Evolutionary conservation across 1,140 invertebrate genomes (phyloP).

Genomic region (Octopus bimaculoides): DNA sequence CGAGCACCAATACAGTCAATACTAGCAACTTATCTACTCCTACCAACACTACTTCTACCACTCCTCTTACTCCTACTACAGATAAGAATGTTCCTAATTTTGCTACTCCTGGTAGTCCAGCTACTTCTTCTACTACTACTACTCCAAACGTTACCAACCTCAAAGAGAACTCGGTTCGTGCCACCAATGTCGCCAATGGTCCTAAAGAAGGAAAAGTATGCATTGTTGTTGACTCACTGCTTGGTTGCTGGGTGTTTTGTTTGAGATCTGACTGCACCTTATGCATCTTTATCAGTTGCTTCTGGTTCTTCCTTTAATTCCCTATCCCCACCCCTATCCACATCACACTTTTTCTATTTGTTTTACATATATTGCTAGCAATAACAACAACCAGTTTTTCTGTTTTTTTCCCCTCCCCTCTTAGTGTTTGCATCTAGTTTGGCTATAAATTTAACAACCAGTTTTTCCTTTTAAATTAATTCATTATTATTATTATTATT

Average conservation of each 20-base stretch:
- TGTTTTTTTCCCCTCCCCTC: too few relatives aligned
- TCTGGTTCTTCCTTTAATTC: too few relatives aligned
- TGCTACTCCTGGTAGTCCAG: neutral
- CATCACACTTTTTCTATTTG: too few relatives aligned
- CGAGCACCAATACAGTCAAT: neutral
- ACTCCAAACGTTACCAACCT: neutral
- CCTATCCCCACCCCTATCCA: too few relatives aligned
- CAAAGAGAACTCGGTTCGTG: neutral
- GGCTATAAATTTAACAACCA: too few relatives aligned
- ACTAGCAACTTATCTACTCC: neutral
- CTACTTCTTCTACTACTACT: neutral
- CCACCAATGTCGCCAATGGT: neutral
- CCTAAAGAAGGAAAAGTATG: slow-evolving; percentile 5
- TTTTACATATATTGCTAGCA: too few relatives aligned
- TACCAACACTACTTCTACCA: neutral
- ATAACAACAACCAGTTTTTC: too few relatives aligned
- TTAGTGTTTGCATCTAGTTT: too few relatives aligned
- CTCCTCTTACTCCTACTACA: neutral
- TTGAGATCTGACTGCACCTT: neutral
- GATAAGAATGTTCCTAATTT: neutral
- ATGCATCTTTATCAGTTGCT: too few relatives aligned
- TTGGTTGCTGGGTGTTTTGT: slow-evolving; percentile 3
- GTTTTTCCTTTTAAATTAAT: too few relatives aligned
- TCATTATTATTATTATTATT: too few relatives aligned
- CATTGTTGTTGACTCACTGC: neutral